Percentiles rank a stretch among this genome's conserved stretches.
phyloP scores from a whole-genome alignment of 2,888 invertebrate genomes.

The Nomada goodeniana region DNA sequence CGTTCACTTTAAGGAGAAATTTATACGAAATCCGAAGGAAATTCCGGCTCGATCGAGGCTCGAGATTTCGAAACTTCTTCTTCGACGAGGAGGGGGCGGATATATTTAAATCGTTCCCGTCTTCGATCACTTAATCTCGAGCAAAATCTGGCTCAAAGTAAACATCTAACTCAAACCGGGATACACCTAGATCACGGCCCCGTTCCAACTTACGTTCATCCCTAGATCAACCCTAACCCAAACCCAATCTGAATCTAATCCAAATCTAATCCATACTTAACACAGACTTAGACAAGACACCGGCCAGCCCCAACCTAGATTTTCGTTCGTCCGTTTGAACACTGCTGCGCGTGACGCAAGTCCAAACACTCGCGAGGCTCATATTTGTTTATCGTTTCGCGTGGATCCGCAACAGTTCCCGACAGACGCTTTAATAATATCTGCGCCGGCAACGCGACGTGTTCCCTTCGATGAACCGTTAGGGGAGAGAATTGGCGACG shows the following conservation, averaged over 20 bases:
- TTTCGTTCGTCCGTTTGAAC: neutral
- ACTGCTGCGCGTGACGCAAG: neutral
- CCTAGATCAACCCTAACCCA: conserved; percentile 31
- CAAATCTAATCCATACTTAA: conserved; percentile 31
- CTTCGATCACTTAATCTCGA: neutral
- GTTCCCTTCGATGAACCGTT: neutral
- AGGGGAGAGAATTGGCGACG: neutral
- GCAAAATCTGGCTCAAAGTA: conserved; percentile 2
- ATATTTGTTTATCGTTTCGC: neutral
- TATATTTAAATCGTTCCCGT: neutral
- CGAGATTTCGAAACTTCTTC: neutral
- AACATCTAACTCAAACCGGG: conserved; percentile 1
- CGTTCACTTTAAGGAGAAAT: too few relatives aligned
- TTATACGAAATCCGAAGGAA: neutral
- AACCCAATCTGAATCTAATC: conserved; percentile 37
- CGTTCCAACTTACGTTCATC: conserved; percentile 11
- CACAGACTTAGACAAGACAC: neutral
- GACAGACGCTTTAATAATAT: too few relatives aligned
- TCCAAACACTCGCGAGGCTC: neutral
- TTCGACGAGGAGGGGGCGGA: neutral
- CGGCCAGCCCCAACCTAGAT: neutral
- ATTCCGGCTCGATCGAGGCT: neutral
- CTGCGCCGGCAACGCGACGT: neutral
- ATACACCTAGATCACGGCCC: conserved; percentile 7
- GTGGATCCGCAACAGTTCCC: too few relatives aligned